These are phyloP conservation scores for Hemichromis elongatus DNA, from an alignment of 2,113 vertebrate species.

Conservation along the genomic window DNA sequence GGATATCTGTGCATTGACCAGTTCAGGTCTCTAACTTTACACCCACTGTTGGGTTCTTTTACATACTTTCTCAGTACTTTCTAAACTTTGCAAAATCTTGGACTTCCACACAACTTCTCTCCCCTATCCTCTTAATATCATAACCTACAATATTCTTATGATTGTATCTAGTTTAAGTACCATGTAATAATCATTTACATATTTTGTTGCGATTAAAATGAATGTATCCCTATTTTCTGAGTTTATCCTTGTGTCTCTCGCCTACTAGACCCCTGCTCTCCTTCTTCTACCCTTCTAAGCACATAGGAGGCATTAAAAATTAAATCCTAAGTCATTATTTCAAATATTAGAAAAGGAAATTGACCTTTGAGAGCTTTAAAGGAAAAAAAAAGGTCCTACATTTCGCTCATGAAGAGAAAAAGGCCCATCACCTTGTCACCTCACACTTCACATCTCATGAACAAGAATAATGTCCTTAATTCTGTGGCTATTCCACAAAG, in stretches of 20 bases:
- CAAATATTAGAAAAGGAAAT: conserved; percentile 63
- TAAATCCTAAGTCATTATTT: conserved; percentile 48
- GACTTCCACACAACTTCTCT: neutral
- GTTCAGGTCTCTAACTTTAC: neutral
- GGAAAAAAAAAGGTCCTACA: neutral
- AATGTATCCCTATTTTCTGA: neutral
- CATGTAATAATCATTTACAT: neutral
- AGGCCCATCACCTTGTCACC: conserved; percentile 16
- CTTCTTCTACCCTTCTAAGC: neutral
- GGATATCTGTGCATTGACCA: neutral
- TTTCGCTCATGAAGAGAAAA: neutral
- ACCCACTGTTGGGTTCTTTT: neutral
- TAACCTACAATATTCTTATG: neutral
- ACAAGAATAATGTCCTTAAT: neutral
- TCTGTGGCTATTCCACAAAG: neutral
- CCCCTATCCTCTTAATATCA: neutral
- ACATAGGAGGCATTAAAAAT: conserved; percentile 52
- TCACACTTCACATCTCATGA: neutral
- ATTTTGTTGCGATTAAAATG: neutral
- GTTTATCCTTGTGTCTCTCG: neutral
- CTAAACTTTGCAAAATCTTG: neutral
- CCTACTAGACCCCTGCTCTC: neutral
- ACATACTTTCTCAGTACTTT: neutral
- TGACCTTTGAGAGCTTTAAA: conserved; percentile 24
- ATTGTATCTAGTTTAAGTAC: neutral